A percentile compares a stretch with the other conserved stretches of the same genome.
Evolutionary conservation across 2,888 invertebrate genomes (phyloP).

Genomic region (Vannuccia rotundouncinata): DNA sequence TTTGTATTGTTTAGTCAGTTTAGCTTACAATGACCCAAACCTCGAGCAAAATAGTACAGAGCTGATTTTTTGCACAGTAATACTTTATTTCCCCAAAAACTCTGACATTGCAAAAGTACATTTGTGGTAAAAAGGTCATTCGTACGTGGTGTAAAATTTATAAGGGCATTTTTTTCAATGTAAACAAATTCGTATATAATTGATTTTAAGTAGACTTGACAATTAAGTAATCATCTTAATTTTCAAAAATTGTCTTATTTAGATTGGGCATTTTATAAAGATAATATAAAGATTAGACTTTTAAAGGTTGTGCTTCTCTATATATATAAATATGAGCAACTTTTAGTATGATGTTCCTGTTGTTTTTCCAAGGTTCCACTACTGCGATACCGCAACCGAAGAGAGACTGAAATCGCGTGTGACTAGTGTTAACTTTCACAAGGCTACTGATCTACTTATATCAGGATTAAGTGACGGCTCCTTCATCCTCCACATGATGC

Average conservation of each 20-base stretch:
- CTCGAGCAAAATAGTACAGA: too few relatives aligned
- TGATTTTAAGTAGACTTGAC: too few relatives aligned
- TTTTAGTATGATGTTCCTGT: background rate
- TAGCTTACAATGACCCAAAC: too few relatives aligned
- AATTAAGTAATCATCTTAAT: background rate
- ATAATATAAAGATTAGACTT: background rate
- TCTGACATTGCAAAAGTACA: too few relatives aligned
- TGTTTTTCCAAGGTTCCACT: slow-evolving; percentile 38
- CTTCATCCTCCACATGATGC: slow-evolving; percentile 87
- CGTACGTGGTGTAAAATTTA: too few relatives aligned
- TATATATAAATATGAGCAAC: background rate
- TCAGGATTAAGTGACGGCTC: slow-evolving; percentile 82
- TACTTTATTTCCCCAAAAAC: too few relatives aligned
- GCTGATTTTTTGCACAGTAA: too few relatives aligned
- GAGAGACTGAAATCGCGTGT: slow-evolving; percentile 53
- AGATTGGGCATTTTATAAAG: background rate
- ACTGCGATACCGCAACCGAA: slow-evolving; percentile 40
- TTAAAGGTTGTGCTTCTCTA: background rate
- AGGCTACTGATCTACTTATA: slow-evolving; percentile 71
- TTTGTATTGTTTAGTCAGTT: background rate
- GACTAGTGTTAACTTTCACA: slow-evolving; percentile 77
- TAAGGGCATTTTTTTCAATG: too few relatives aligned
- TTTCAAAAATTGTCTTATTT: background rate
- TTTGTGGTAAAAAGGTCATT: too few relatives aligned
- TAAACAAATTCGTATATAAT: too few relatives aligned